These are phyloP conservation scores for Odontamblyopus rebecca DNA, from an alignment of 2,797 vertebrate species.

Conservation along the genomic window DNA sequence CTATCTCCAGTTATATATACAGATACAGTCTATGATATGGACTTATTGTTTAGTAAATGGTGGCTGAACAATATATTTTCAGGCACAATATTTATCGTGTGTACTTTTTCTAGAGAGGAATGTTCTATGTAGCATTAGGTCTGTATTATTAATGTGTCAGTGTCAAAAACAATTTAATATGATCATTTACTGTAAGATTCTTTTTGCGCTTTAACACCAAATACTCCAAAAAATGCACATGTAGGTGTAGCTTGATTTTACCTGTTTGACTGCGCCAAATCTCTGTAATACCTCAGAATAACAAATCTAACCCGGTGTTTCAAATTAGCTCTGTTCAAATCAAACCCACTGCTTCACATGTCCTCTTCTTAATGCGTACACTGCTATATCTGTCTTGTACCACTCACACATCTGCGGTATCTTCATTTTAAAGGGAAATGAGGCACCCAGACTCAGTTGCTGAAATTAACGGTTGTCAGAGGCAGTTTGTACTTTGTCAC, in stretches of 20 bases:
- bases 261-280: neutral
- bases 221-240: neutral
- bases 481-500: conserved; percentile 24
- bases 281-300: neutral
- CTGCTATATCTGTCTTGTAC: conserved; percentile 16
- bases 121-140: too few relatives aligned
- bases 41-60: too few relatives aligned
- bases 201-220: too few relatives aligned
- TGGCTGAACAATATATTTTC: too few relatives aligned
- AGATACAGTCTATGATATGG: too few relatives aligned
- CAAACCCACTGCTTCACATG: neutral
- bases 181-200: too few relatives aligned
- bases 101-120: too few relatives aligned
- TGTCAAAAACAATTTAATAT: too few relatives aligned
- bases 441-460: conserved; percentile 19
- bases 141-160: too few relatives aligned
- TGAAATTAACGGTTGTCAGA: conserved; percentile 43
- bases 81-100: too few relatives aligned
- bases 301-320: neutral
- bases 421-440: conserved; percentile 10
- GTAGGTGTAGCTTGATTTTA: neutral
- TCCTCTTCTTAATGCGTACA: neutral
- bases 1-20: too few relatives aligned
- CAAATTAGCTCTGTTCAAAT: conserved; percentile 1
- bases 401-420: conserved; percentile 6